Base-by-base conservation (phyloP, 2,888 invertebrate species). In the Steinernema carpocapsae region DNA sequence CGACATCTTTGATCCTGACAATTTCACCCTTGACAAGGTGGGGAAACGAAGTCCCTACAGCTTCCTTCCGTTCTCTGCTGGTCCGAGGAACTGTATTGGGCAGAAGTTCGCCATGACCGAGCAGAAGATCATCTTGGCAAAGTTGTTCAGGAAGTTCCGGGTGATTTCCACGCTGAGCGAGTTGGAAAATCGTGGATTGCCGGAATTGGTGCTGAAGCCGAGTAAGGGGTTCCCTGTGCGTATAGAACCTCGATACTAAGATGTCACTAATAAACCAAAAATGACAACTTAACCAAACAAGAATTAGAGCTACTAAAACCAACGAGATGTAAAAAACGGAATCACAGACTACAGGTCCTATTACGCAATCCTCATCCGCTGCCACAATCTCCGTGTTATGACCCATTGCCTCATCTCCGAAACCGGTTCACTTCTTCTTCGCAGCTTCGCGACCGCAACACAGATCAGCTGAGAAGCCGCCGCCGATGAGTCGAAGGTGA, bases 41-140 rank as follows among this genome's bases (percentile, higher is more conserved):
- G 80, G 72, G 17, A 76, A 78, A 22, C 74, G 84, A 4, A 79
- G 85, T 72, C 83, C 85, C 3, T 86, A 78, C 56, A 78, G 83
- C 1, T 85, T 78, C 75, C 80, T 86, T 46, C 86, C 86, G 19
- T 86, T 86, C 78, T 83, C 84, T 14, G 85, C 84, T 4, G 85
- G 85, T 6, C 83, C 85, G 3, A 75, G 85, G 24, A 86, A 85
- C 70, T 85, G 85, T 52, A 86, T 86, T 24, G 85, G 84, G 26
- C 89, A 89, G 78, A 88, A 88, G 77, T 89, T 89, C 84, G 89
- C 89, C 26, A 75, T 88, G 76, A 79, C 88, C 76, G 89, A 89
- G 77, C 88, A 88, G 82, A 89, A 89, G 76, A 87, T 88, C 0
- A 78, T 84, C 87, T 0, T 82, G 82, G 29, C 76, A 14, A 70